Base-by-base conservation (phyloP, 1,140 invertebrate species). In the Bicyclus anynana region DNA sequence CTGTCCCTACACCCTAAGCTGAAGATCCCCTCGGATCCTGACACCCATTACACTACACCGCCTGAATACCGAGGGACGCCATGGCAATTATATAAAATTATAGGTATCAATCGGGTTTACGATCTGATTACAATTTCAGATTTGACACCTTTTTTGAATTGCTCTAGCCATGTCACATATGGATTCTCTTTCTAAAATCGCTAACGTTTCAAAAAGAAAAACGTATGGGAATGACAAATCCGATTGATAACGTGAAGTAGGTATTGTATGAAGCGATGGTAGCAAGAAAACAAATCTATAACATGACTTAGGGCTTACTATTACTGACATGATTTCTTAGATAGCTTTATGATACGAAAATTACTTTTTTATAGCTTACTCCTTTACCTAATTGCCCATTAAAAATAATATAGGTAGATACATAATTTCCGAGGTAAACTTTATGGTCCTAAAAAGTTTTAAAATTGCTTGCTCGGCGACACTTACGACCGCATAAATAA, bases 91-190 rank as follows among this genome's bases (percentile, higher is more conserved):
- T 76, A 84, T 75, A 74, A 80, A 84, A 84, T 84, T 84, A 84
- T 87, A n/a, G n/a, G n/a, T n/a, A 87, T 82, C 76, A 86, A 84
- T 82, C 72, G 73, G 71, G 74, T 73, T 81, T 80, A 83, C 77
- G 75, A 69, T 68, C 55, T 66, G 74, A 82, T 83, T 80, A 82
- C 76, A 80, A 78, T 78, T 78, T 78, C 57, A 74, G 72, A 80
- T 81, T 83, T 72, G 72, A 66, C 80, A 84, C 80, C 66, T 40
- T 10, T 35, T 40, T 40, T 17, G 37, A 17, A 14, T 40, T 5
- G 13, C 13, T n/a, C n/a, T n/a, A n/a, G n/a, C n/a, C n/a, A n/a
- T n/a, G n/a, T n/a, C n/a, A n/a, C n/a, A n/a, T n/a, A n/a, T n/a
- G n/a, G n/a, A n/a, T n/a, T n/a, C n/a, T n/a, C n/a, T n/a, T n/a